These are phyloP conservation scores for Sebastes nivosus DNA, from an alignment of 2,797 vertebrate species.

Conservation along the genomic window DNA sequence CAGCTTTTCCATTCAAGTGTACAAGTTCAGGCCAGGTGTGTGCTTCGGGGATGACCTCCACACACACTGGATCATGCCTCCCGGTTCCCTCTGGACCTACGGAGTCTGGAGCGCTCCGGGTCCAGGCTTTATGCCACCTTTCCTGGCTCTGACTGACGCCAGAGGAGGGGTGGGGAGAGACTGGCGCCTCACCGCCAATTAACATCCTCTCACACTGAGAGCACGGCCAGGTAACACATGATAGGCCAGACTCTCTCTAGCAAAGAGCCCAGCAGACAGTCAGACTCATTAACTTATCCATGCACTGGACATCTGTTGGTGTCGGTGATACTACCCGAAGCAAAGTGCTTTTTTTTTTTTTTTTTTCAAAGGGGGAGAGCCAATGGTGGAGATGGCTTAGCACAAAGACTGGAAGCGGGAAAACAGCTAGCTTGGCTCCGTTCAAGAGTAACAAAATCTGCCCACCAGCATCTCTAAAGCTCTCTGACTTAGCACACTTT, in stretches of 20 bases:
- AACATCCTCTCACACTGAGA: slow-evolving; percentile 66
- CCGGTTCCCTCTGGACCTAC: slow-evolving; percentile 56
- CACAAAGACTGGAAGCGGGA: neutral
- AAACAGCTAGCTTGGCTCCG: neutral
- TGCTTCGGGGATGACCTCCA: slow-evolving; percentile 44
- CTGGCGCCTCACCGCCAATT: slow-evolving; percentile 75
- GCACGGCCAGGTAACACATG: slow-evolving; percentile 73
- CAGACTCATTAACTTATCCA: slow-evolving; percentile 39
- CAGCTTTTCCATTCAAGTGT: slow-evolving; percentile 58
- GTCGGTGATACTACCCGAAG: slow-evolving; percentile 15
- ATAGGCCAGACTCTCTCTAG: slow-evolving; percentile 44
- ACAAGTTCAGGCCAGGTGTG: slow-evolving; percentile 55
- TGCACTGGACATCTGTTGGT: slow-evolving; percentile 53
- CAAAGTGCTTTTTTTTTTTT: neutral
- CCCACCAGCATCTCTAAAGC: neutral
- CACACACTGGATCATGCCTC: slow-evolving; percentile 42
- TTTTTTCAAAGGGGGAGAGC: slow-evolving; percentile 7
- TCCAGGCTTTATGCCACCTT: slow-evolving; percentile 74
- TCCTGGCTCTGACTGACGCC: slow-evolving; percentile 66
- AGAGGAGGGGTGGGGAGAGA: slow-evolving; percentile 46
- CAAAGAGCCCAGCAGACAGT: slow-evolving; percentile 44
- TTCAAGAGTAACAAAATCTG: slow-evolving; percentile 1
- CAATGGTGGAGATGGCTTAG: neutral
- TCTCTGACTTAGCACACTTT: neutral
- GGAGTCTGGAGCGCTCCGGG: slow-evolving; percentile 58